A percentile compares a stretch with the other conserved stretches of the same genome.
These are phyloP conservation scores for Apogon talboti DNA, from an alignment of 2,797 vertebrate genomes.

Conservation along the genomic window DNA sequence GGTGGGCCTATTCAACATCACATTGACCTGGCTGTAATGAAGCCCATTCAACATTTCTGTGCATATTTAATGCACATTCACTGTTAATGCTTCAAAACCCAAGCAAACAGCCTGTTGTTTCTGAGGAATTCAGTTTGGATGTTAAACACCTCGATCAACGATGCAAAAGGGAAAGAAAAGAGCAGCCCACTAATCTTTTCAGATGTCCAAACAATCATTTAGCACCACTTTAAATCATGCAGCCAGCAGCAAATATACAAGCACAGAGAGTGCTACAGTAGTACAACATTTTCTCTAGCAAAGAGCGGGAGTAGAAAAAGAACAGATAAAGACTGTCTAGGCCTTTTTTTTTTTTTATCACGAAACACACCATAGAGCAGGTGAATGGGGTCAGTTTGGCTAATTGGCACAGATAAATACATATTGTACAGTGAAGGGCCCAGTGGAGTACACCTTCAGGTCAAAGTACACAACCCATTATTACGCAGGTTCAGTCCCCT, in stretches of 20 bases:
- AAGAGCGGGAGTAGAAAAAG: constrained; percentile 20
- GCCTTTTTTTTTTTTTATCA: constrained; percentile 24
- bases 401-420: constrained; percentile 63
- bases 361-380: constrained; percentile 36
- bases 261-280: constrained; percentile 46
- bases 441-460: constrained; percentile 11
- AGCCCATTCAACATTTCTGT: constrained; percentile 2
- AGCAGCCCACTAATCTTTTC: constrained; percentile 4
- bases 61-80: constrained; percentile 9
- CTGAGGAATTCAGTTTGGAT: constrained; percentile 1
- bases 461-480: constrained; percentile 27
- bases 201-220: constrained; percentile 25
- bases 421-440: constrained; percentile 22
- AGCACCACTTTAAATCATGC: constrained; percentile 35
- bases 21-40: constrained; percentile 10
- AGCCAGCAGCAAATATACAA: constrained; percentile 57
- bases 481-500: constrained; percentile 30
- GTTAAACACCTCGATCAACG: constrained; percentile 8
- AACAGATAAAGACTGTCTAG: constrained; percentile 32
- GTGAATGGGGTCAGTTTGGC: constrained; percentile 44
- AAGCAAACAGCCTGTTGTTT: constrained; percentile 8
- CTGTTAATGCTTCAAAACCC: constrained; percentile 2
- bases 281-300: constrained; percentile 41
- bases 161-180: background rate
- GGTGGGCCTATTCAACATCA: constrained; percentile 11